A percentile compares a stretch with the other conserved stretches of the same genome.
Evolutionary conservation across 2,888 invertebrate species (phyloP).

Genomic region (Labia minor): DNA sequence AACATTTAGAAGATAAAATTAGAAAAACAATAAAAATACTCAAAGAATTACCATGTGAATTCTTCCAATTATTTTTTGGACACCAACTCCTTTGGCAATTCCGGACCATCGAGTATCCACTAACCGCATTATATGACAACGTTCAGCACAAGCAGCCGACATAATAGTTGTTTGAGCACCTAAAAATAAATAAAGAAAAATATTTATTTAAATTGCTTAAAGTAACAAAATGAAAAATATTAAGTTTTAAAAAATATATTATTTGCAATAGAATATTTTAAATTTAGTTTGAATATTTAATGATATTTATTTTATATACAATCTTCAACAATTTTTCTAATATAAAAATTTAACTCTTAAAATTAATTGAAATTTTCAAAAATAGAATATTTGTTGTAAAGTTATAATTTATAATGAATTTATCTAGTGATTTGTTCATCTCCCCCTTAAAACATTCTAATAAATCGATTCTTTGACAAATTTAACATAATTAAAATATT

Average conservation of each 20-base stretch:
- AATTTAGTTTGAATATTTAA: background rate
- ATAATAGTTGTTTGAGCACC: constrained; percentile 96
- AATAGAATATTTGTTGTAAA: too few relatives aligned
- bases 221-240: constrained; percentile 29
- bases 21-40: background rate
- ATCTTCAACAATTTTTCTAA: too few relatives aligned
- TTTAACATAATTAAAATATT: too few relatives aligned
- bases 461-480: too few relatives aligned
- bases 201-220: too few relatives aligned
- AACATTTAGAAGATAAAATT: background rate
- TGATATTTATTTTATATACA: too few relatives aligned
- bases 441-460: too few relatives aligned
- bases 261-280: constrained; percentile 16
- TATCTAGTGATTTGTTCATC: too few relatives aligned
- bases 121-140: constrained; percentile 81
- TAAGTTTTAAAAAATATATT: constrained; percentile 18
- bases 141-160: constrained; percentile 89
- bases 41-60: constrained; percentile 89
- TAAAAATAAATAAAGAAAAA: constrained; percentile 30
- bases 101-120: constrained; percentile 92
- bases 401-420: too few relatives aligned
- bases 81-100: constrained; percentile 94
- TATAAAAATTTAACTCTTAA: too few relatives aligned
- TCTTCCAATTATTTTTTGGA: constrained; percentile 88
- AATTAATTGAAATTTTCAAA: too few relatives aligned